phyloP scores from a whole-genome alignment of 2,888 invertebrate species.

The Cryptosula pallasiana region DNA sequence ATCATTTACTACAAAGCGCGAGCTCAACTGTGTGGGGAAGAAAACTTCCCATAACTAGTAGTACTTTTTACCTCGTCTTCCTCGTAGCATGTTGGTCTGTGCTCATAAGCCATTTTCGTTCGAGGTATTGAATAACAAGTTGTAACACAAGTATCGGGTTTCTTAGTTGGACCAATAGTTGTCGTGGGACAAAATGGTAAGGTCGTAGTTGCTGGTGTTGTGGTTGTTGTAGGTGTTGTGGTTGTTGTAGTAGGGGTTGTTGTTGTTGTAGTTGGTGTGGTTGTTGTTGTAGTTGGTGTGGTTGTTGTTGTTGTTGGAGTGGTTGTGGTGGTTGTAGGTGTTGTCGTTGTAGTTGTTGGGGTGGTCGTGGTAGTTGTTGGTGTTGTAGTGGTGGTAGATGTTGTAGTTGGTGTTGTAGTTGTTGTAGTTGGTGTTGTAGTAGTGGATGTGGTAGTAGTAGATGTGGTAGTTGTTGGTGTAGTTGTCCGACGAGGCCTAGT shows the following conservation, averaged over 20 bases:
- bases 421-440: background rate
- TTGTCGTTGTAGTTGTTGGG: background rate
- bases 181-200: background rate
- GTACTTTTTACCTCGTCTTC: slow-evolving; percentile 8
- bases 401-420: background rate
- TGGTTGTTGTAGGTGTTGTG: slow-evolving; percentile 19
- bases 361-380: background rate
- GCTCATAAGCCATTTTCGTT: background rate
- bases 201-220: background rate
- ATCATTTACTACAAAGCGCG: too few relatives aligned
- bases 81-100: background rate
- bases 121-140: background rate
- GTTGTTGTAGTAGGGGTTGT: slow-evolving; percentile 10
- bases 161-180: background rate
- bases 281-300: slow-evolving; percentile 14
- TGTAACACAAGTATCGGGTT: background rate
- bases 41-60: too few relatives aligned
- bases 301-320: background rate
- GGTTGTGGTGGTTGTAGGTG: background rate
- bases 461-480: background rate
- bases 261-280: slow-evolving; percentile 19
- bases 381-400: background rate
- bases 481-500: background rate
- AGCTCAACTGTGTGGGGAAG: too few relatives aligned
- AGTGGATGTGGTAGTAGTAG: background rate